These are phyloP conservation scores for Anguilla obscura DNA, from an alignment of 2,797 vertebrate genomes.

Conservation along the genomic window DNA sequence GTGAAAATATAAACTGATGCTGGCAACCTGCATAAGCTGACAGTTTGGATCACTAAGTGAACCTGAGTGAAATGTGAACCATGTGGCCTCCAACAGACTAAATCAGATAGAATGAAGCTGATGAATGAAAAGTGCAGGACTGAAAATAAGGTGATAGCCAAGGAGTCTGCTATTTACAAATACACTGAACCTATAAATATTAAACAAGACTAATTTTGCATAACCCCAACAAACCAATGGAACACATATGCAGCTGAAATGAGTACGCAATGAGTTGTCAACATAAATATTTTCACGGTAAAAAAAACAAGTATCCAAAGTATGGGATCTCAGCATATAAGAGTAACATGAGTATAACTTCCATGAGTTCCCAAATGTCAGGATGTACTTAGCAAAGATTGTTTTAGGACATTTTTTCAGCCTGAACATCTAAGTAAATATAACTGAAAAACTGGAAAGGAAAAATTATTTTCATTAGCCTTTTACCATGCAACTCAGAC, in stretches of 20 bases:
- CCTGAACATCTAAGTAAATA: not conserved
- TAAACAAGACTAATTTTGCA: not conserved
- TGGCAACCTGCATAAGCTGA: not conserved
- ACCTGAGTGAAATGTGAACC: not conserved
- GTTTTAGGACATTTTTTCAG: not conserved
- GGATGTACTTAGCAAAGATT: not conserved
- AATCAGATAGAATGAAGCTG: not conserved
- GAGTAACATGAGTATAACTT: no score
- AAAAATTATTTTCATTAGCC: not conserved
- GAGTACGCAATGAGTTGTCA: not conserved
- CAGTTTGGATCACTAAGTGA: not conserved
- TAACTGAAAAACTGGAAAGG: not conserved
- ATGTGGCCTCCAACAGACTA: no score
- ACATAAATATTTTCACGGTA: not conserved
- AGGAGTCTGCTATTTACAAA: no score
- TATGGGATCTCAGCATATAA: not conserved
- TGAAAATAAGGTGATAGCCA: not conserved
- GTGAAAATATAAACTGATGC: not conserved
- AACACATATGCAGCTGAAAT: not conserved
- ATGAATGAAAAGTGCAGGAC: not conserved
- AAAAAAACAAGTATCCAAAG: not conserved
- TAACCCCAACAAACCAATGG: not conserved
- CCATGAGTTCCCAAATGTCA: not conserved
- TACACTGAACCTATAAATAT: not conserved
- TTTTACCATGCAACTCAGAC: not conserved